Conservation (phyloP, 2,888 invertebrate species). For the Hedychridium roseum region DNA sequence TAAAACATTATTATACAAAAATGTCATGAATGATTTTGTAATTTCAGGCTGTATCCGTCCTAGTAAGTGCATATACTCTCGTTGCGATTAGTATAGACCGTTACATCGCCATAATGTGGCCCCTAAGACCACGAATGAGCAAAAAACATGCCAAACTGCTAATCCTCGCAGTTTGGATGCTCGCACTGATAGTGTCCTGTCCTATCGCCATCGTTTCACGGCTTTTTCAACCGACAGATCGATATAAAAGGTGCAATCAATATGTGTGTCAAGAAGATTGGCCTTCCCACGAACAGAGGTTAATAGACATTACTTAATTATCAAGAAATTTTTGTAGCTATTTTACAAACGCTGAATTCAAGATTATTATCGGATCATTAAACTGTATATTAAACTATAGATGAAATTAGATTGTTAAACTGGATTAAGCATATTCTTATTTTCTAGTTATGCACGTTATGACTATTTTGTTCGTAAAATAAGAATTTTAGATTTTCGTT, state of each 20-base stretch:
- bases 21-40: no score
- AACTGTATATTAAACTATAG: no score
- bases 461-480: no score
- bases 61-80: constrained; percentile 88
- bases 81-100: constrained; percentile 91
- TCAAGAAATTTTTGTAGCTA: no score
- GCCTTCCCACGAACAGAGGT: constrained; percentile 70
- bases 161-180: constrained; percentile 77
- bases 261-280: constrained; percentile 78
- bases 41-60: constrained; percentile 74
- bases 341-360: no score
- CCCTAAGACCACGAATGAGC: constrained; percentile 81
- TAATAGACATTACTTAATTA: no score
- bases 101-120: constrained; percentile 90
- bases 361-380: no score
- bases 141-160: constrained; percentile 75
- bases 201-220: constrained; percentile 83
- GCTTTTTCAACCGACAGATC: constrained; percentile 70
- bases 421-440: no score
- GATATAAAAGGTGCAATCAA: constrained; percentile 73
- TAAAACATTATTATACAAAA: no score
- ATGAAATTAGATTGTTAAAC: no score
- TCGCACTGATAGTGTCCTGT: constrained; percentile 80
- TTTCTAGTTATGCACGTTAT: no score
- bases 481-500: no score